phyloP scores from a whole-genome alignment of 2,797 vertebrate species.

The Arvicola amphibius region DNA sequence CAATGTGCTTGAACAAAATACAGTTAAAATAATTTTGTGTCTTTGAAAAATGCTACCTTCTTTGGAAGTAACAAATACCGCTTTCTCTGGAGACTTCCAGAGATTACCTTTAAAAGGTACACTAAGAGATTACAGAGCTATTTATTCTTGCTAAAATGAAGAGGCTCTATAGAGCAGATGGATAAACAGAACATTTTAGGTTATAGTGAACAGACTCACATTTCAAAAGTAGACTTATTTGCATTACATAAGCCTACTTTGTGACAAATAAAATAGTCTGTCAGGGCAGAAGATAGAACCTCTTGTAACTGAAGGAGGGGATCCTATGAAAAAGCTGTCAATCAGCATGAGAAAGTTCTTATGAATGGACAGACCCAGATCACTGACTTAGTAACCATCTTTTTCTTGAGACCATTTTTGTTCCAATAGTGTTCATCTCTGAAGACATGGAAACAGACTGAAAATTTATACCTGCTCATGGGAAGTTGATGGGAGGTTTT shows the following conservation, averaged over 20 bases:
- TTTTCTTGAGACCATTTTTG: constrained; percentile 47
- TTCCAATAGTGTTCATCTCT: neutral
- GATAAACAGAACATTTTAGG: constrained; percentile 42
- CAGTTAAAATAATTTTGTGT: neutral
- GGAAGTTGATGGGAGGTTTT: neutral
- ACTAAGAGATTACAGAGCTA: constrained; percentile 30
- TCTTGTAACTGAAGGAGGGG: neutral
- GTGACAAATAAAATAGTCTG: neutral
- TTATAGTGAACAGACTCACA: neutral
- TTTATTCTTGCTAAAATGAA: constrained; percentile 57
- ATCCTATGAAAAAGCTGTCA: neutral
- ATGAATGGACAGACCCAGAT: neutral
- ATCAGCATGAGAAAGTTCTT: neutral
- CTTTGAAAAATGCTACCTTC: neutral
- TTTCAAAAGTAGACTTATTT: constrained; percentile 1
- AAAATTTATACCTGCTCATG: constrained; percentile 29
- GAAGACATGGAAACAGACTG: constrained; percentile 7
- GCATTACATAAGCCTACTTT: neutral
- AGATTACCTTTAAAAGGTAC: constrained; percentile 17
- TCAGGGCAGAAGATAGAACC: neutral
- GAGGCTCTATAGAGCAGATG: constrained; percentile 15
- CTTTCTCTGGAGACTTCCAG: neutral
- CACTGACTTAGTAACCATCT: neutral
- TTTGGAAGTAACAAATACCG: neutral
- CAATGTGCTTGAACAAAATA: neutral